Evolutionary conservation across 2,888 invertebrate species (phyloP).

Genomic region (Galeopsomyia nigrocyanea): DNA sequence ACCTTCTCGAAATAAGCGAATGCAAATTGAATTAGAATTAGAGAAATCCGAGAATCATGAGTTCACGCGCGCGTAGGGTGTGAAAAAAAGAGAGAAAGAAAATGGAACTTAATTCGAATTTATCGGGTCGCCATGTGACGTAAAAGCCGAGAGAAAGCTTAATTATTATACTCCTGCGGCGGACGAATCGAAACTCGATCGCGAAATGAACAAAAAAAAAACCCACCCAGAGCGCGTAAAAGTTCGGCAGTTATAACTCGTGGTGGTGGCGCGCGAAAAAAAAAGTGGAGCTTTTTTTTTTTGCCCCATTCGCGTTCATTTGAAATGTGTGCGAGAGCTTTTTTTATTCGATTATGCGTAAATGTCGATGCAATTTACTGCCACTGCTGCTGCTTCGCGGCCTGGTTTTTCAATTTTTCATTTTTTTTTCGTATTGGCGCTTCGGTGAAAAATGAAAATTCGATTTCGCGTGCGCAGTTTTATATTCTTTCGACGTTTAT

Average conservation of each 20-base stretch:
- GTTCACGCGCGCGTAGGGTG: not conserved
- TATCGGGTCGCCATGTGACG: conserved; percentile 43
- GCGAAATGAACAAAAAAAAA: conserved; percentile 30
- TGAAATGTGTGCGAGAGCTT: not conserved
- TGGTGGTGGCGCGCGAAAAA: not conserved
- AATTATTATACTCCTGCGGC: conserved; percentile 42
- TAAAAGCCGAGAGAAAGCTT: conserved; percentile 30
- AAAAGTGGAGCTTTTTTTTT: conserved; percentile 5
- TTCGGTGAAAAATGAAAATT: no score
- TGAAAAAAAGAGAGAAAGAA: conserved; percentile 1
- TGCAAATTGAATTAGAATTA: conserved; percentile 43
- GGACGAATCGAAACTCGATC: conserved; percentile 44
- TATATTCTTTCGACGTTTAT: no score
- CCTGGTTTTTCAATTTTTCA: not conserved
- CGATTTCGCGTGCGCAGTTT: no score
- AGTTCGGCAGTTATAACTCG: conserved; percentile 25
- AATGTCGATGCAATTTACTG: conserved; percentile 24
- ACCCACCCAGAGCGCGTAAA: conserved; percentile 16
- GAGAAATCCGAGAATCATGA: conserved; percentile 23
- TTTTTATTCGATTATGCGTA: conserved; percentile 16
- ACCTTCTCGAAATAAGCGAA: conserved; percentile 4
- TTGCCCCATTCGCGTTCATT: conserved; percentile 17
- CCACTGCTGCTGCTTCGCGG: not conserved
- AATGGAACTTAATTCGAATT: conserved; percentile 45
- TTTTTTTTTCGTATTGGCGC: no score